Conservation (phyloP, 2,113 vertebrate species). For the Nyctibius bracteatus region DNA sequence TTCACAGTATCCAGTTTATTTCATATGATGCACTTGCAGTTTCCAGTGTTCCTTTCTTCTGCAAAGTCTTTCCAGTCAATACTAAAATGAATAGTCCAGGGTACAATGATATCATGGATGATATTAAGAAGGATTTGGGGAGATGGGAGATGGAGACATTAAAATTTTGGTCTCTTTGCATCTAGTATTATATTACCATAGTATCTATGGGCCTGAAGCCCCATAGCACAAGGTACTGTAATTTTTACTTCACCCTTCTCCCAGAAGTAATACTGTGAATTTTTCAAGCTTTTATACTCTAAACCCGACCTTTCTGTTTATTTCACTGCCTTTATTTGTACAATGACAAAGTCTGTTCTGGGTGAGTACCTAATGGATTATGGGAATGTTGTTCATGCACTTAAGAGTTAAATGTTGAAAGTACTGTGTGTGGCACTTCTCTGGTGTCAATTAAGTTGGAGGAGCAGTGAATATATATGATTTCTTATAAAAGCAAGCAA, state of each 20-base stretch:
- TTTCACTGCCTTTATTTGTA: conserved; percentile 5
- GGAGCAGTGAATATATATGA: background rate
- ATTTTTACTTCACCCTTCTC: background rate
- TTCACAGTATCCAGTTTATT: background rate
- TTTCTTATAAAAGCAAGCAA: background rate
- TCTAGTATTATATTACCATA: background rate
- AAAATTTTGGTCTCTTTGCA: background rate
- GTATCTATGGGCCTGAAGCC: background rate
- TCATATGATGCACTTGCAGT: background rate
- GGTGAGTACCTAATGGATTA: background rate
- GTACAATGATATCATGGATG: background rate
- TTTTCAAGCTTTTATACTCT: background rate
- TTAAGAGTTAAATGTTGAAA: background rate
- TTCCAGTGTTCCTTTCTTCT: background rate
- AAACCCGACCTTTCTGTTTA: background rate
- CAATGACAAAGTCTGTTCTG: background rate
- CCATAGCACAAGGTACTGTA: background rate
- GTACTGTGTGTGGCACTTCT: background rate
- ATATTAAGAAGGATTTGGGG: background rate
- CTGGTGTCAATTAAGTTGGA: background rate
- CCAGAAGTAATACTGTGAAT: background rate
- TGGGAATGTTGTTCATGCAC: background rate
- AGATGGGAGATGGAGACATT: background rate
- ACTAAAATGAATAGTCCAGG: background rate
- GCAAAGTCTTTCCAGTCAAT: background rate